These are phyloP conservation scores for Boloria selene DNA, from an alignment of 2,888 invertebrate genomes.

Conservation along the genomic window DNA sequence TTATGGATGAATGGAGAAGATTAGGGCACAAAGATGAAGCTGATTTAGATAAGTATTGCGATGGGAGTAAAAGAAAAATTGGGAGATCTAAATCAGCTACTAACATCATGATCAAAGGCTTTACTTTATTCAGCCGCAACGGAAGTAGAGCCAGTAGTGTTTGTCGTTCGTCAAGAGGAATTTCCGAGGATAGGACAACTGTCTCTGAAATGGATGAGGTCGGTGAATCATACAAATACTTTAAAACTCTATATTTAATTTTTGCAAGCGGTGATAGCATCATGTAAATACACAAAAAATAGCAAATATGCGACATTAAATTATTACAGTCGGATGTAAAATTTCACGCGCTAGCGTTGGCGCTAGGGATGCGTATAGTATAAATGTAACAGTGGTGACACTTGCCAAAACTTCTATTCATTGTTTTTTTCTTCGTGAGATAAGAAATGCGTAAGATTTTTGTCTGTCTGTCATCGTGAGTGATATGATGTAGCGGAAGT, in stretches of 20 bases:
- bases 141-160: slow-evolving; percentile 83
- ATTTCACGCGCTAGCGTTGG: slow-evolving; percentile 52
- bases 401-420: slow-evolving; percentile 67
- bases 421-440: slow-evolving; percentile 58
- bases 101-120: slow-evolving; percentile 92
- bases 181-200: slow-evolving; percentile 85
- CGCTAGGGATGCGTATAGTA: slow-evolving; percentile 52
- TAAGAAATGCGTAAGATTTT: slow-evolving; percentile 59
- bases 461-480: slow-evolving; percentile 53
- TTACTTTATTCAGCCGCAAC: slow-evolving; percentile 84
- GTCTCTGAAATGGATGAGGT: slow-evolving; percentile 87
- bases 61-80: slow-evolving; percentile 65
- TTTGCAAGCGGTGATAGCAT: slow-evolving; percentile 22
- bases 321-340: slow-evolving; percentile 51
- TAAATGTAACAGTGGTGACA: slow-evolving; percentile 50
- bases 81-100: slow-evolving; percentile 88
- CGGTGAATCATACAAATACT: slow-evolving; percentile 42
- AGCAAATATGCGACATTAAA: slow-evolving; percentile 57
- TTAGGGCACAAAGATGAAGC: slow-evolving; percentile 84
- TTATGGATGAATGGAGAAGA: slow-evolving; percentile 93
- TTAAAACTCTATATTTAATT: slow-evolving; percentile 15
- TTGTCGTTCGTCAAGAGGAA: slow-evolving; percentile 76
- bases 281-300: slow-evolving; percentile 42
- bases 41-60: slow-evolving; percentile 61
- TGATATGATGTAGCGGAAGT: slow-evolving; percentile 57